phyloP scores from a whole-genome alignment of 2,888 invertebrate species.

The Onchidella celtica region DNA sequence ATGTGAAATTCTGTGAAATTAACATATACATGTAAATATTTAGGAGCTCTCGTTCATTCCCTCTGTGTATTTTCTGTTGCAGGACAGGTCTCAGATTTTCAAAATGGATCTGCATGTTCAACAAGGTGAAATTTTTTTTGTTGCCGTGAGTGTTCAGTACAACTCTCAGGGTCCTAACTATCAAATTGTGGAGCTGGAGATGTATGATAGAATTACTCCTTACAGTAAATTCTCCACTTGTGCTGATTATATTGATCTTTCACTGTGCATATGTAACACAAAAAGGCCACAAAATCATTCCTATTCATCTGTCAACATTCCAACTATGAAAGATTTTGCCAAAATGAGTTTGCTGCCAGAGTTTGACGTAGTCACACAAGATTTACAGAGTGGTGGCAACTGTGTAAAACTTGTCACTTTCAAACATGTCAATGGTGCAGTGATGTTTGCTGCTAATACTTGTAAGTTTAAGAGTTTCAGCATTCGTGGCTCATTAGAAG shows the following conservation, averaged over 20 bases:
- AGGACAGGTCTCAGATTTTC: constrained; percentile 18
- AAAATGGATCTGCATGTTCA: constrained; percentile 47
- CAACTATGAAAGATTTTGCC: not conserved
- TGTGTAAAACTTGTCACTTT: constrained; percentile 21
- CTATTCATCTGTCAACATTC: not conserved
- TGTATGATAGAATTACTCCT: constrained; percentile 63
- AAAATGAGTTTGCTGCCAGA: constrained; percentile 9
- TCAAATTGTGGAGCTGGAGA: constrained; percentile 43
- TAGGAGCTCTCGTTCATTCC: too few relatives aligned
- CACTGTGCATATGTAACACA: constrained; percentile 64
- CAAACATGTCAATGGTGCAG: constrained; percentile 28
- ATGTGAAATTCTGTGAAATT: too few relatives aligned
- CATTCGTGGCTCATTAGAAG: not conserved
- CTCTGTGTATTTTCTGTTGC: constrained; percentile 6
- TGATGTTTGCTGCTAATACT: constrained; percentile 15
- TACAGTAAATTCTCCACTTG: constrained; percentile 65
- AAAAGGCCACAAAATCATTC: not conserved
- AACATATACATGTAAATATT: too few relatives aligned
- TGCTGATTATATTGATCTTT: constrained; percentile 62
- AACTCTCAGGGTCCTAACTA: not conserved
- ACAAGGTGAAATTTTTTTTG: constrained; percentile 40
- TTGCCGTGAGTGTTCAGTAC: constrained; percentile 14
- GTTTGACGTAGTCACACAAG: not conserved
- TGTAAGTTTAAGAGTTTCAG: constrained; percentile 4
- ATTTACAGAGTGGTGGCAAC: not conserved